Conservation (phyloP, 2,113 vertebrate genomes). For the Phodopus roborovskii region DNA sequence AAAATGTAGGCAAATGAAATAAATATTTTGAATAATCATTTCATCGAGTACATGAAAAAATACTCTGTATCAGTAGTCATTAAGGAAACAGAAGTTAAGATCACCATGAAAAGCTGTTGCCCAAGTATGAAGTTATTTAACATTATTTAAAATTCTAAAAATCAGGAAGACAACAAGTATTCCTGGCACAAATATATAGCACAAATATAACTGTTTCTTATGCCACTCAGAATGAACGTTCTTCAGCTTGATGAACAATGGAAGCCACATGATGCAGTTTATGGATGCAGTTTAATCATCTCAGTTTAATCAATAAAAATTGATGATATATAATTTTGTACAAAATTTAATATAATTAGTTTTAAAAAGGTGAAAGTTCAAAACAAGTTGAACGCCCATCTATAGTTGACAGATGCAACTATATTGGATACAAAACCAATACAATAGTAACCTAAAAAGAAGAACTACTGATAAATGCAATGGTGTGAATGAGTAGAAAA, state of each 20-base stretch:
- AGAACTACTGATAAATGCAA: neutral
- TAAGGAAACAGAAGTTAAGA: neutral
- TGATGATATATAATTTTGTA: neutral
- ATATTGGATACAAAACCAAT: neutral
- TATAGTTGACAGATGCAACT: neutral
- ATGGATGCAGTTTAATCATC: too few relatives aligned
- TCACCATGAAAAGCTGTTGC: neutral
- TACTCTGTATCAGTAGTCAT: neutral
- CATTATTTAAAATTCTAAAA: neutral
- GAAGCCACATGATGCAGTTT: neutral
- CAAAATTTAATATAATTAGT: neutral
- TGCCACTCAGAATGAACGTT: neutral
- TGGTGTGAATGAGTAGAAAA: neutral
- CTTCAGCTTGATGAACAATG: neutral
- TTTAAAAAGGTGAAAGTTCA: neutral
- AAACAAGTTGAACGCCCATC: neutral
- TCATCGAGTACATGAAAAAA: neutral
- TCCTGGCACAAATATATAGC: neutral
- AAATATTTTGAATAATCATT: neutral
- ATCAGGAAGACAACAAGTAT: neutral
- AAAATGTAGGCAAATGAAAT: neutral
- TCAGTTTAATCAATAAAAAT: neutral
- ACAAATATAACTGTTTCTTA: neutral
- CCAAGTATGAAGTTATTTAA: neutral
- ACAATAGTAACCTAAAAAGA: neutral